Conservation (phyloP, 2,797 vertebrate species). For the Austrolebias charrua region DNA sequence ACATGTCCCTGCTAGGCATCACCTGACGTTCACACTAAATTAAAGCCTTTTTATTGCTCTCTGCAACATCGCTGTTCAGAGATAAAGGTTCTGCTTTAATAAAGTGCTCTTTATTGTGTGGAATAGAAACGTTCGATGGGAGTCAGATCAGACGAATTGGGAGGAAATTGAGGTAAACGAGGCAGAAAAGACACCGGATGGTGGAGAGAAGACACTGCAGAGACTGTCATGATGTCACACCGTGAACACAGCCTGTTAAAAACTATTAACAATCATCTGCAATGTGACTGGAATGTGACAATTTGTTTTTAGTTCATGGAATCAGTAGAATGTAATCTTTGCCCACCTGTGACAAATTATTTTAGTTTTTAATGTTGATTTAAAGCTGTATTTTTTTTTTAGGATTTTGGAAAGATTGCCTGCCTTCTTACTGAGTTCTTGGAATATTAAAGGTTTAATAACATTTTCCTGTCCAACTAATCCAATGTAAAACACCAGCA, state of each 20-base stretch:
- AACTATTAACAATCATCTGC: too few relatives aligned
- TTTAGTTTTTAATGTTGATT: too few relatives aligned
- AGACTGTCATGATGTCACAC: conserved; percentile 14
- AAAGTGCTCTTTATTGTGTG: conserved; percentile 62
- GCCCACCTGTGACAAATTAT: neutral
- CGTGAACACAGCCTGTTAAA: conserved; percentile 4
- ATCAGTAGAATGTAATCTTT: neutral
- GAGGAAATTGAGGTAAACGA: conserved; percentile 21
- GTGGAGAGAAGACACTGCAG: conserved; percentile 14
- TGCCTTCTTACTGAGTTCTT: too few relatives aligned
- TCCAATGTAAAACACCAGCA: too few relatives aligned
- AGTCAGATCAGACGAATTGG: neutral
- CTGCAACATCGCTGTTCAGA: conserved; percentile 29
- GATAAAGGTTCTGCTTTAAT: conserved; percentile 55
- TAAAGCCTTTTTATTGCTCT: conserved; percentile 68
- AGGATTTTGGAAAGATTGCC: too few relatives aligned
- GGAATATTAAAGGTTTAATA: too few relatives aligned
- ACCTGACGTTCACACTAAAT: conserved; percentile 26
- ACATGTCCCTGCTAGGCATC: conserved; percentile 16
- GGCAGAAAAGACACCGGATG: conserved; percentile 14
- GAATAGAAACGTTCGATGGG: conserved; percentile 1
- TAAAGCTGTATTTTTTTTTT: too few relatives aligned
- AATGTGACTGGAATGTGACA: too few relatives aligned
- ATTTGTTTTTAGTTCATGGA: too few relatives aligned
- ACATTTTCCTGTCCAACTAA: too few relatives aligned